These are phyloP conservation scores for Caradrina clavipalpis DNA, from an alignment of 2,888 invertebrate species.

Conservation along the genomic window DNA sequence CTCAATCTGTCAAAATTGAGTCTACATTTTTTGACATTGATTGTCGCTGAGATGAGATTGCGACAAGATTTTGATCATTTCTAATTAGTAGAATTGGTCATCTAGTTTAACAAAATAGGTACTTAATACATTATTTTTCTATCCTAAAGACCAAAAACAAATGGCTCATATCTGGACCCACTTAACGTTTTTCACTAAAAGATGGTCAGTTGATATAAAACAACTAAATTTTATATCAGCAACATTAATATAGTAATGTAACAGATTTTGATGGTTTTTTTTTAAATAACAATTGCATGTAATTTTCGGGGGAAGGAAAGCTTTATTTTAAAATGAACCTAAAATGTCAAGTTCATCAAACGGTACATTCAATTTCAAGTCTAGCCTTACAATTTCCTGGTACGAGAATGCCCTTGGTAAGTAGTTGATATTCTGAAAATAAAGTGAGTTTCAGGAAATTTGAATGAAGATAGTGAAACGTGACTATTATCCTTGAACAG, in stretches of 20 bases:
- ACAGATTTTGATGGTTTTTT: not conserved
- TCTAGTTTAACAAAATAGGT: too few relatives aligned
- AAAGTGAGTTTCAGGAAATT: conserved; percentile 38
- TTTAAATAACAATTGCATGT: not conserved
- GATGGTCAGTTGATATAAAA: too few relatives aligned
- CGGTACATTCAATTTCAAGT: not conserved
- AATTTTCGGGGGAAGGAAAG: too few relatives aligned
- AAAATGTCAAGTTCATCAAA: not conserved
- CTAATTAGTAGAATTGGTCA: not conserved
- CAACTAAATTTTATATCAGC: too few relatives aligned
- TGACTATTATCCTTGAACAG: conserved; percentile 45
- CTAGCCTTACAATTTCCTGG: not conserved
- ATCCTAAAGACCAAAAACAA: not conserved
- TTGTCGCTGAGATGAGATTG: too few relatives aligned
- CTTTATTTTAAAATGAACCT: too few relatives aligned
- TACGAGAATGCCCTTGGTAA: conserved; percentile 23
- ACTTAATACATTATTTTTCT: not conserved
- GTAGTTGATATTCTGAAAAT: conserved; percentile 40
- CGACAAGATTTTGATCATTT: too few relatives aligned
- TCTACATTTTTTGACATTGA: too few relatives aligned
- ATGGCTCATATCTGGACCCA: not conserved
- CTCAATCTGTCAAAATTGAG: too few relatives aligned
- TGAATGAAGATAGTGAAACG: conserved; percentile 33
- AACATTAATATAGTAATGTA: too few relatives aligned
- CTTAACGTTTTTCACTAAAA: not conserved